These are phyloP conservation scores for Probosciger aterrimus DNA, from an alignment of 2,113 vertebrate species.

Conservation along the genomic window DNA sequence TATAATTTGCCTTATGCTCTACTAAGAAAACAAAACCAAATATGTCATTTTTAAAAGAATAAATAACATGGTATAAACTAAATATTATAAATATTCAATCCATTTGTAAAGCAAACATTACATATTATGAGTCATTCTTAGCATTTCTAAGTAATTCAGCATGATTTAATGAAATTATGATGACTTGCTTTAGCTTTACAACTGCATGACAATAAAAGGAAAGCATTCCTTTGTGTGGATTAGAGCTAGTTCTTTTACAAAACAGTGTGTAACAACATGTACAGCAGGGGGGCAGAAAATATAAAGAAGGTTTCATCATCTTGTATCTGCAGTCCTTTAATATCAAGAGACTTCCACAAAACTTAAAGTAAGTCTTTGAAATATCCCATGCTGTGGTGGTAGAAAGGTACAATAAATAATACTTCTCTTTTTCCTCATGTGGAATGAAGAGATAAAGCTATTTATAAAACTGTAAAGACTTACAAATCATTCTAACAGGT, in stretches of 20 bases:
- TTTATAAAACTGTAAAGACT: conserved; percentile 68
- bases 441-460: conserved; percentile 73
- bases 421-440: conserved; percentile 62
- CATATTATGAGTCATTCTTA: conserved; percentile 17
- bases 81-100: conserved; percentile 71
- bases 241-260: conserved; percentile 33
- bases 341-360: conserved; percentile 62
- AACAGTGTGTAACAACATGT: neutral
- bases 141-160: conserved; percentile 56
- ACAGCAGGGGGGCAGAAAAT: conserved; percentile 27
- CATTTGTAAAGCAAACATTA: conserved; percentile 64
- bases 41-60: conserved; percentile 72
- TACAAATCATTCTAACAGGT: conserved; percentile 71
- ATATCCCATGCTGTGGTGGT: conserved; percentile 55
- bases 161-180: conserved; percentile 64
- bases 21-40: conserved; percentile 79
- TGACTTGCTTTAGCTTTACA: conserved; percentile 57
- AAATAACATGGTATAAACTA: conserved; percentile 66
- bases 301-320: conserved; percentile 58
- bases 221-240: conserved; percentile 54
- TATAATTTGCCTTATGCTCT: conserved; percentile 79
- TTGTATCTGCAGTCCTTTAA: conserved; percentile 60
- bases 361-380: conserved; percentile 72
- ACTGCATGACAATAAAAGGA: conserved; percentile 36
- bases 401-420: conserved; percentile 72